These are phyloP conservation scores for Hirtodrosophila confusa DNA, from an alignment of 2,888 invertebrate species.

Conservation along the genomic window DNA sequence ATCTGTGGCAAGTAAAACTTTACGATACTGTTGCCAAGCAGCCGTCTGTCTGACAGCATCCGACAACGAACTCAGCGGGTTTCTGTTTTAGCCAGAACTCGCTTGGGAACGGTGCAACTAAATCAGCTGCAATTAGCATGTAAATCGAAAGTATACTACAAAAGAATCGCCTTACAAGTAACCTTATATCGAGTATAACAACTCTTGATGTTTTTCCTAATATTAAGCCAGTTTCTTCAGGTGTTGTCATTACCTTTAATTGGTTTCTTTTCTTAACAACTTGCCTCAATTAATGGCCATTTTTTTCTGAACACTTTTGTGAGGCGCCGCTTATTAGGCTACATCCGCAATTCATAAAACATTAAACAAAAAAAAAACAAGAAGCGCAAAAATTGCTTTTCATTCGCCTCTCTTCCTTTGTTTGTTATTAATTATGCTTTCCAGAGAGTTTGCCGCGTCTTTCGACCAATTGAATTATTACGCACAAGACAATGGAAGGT, in stretches of 20 bases:
- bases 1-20: constrained; percentile 51
- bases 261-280: constrained; percentile 29
- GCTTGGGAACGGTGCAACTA: constrained; percentile 6
- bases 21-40: constrained; percentile 50
- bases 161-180: constrained; percentile 16
- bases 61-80: constrained; percentile 60
- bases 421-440: constrained; percentile 74
- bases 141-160: constrained; percentile 35
- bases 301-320: constrained; percentile 53
- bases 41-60: constrained; percentile 61
- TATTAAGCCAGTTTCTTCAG: constrained; percentile 16
- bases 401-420: constrained; percentile 52
- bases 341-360: constrained; percentile 67
- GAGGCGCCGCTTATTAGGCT: constrained; percentile 76
- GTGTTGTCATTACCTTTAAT: constrained; percentile 20
- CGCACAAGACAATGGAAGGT: constrained; percentile 56
- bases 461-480: constrained; percentile 73
- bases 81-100: constrained; percentile 17
- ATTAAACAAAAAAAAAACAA: neutral
- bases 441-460: constrained; percentile 50
- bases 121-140: constrained; percentile 16
- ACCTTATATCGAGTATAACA: neutral
- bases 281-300: constrained; percentile 49
- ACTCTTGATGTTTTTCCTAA: constrained; percentile 9
- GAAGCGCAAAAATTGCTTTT: constrained; percentile 60